Conservation (phyloP, 1,140 invertebrate species). For the Stegodyphus dumicola region DNA sequence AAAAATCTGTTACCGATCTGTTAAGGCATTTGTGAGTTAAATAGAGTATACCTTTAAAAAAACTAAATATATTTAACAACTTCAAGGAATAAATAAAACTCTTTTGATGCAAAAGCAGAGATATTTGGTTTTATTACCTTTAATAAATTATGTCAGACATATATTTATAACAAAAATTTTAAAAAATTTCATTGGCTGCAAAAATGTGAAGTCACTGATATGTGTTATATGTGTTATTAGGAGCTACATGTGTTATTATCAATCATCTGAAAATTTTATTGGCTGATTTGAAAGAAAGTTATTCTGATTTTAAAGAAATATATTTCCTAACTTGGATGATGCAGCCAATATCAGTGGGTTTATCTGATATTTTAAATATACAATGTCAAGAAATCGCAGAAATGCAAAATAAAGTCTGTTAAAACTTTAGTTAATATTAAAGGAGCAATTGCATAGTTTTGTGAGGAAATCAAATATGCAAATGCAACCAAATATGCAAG, state of each 20-base stretch:
- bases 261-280: slow-evolving; percentile 41
- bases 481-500: background rate
- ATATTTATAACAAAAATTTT: slow-evolving; percentile 19
- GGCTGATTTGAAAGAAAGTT: slow-evolving; percentile 26
- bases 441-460: background rate
- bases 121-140: slow-evolving; percentile 30
- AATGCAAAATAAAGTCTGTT: background rate
- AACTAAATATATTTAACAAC: background rate
- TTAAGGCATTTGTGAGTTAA: too few species aligned
- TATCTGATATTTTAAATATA: background rate
- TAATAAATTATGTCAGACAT: slow-evolving; percentile 13
- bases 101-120: background rate
- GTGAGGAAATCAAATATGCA: background rate
- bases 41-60: too few species aligned
- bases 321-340: slow-evolving; percentile 5
- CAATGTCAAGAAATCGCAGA: background rate
- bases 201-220: slow-evolving; percentile 19
- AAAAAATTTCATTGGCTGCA: slow-evolving; percentile 26
- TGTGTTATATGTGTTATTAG: background rate
- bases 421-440: background rate
- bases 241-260: background rate
- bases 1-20: too few species aligned
- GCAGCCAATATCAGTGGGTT: background rate
- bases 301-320: background rate
- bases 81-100: slow-evolving; percentile 57